These are phyloP conservation scores for Mycteria americana DNA, from an alignment of 2,797 vertebrate species.

Conservation along the genomic window DNA sequence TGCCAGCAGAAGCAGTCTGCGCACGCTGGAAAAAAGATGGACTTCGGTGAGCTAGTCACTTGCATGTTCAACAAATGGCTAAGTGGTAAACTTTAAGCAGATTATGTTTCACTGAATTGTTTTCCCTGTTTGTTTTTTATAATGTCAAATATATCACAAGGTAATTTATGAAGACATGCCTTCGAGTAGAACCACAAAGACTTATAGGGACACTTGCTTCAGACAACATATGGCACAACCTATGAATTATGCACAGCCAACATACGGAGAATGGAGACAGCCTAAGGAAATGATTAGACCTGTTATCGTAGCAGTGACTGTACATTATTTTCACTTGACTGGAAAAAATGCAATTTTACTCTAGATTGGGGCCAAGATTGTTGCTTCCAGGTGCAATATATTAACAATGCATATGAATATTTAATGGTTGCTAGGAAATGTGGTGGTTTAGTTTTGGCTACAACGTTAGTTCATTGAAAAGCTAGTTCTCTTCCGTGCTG, in stretches of 20 bases:
- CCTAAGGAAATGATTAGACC: constrained; percentile 48
- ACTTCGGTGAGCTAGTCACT: constrained; percentile 27
- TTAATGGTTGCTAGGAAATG: constrained; percentile 33
- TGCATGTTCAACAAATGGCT: constrained; percentile 38
- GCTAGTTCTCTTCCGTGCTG: background rate
- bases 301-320: background rate
- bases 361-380: background rate
- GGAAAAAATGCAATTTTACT: constrained; percentile 28
- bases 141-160: constrained; percentile 32
- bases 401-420: constrained; percentile 19
- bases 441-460: background rate
- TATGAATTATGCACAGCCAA: constrained; percentile 71
- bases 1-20: constrained; percentile 16
- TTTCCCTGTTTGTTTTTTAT: constrained; percentile 37
- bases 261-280: constrained; percentile 50
- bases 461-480: background rate
- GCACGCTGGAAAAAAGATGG: background rate
- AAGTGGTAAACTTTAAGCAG: constrained; percentile 59
- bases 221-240: constrained; percentile 63
- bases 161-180: constrained; percentile 41
- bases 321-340: constrained; percentile 41
- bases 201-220: constrained; percentile 36
- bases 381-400: constrained; percentile 20
- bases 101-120: constrained; percentile 59
- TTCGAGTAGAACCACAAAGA: constrained; percentile 24